Conservation (phyloP, 2,797 vertebrate species). For the Rhinichthys osculus region DNA sequence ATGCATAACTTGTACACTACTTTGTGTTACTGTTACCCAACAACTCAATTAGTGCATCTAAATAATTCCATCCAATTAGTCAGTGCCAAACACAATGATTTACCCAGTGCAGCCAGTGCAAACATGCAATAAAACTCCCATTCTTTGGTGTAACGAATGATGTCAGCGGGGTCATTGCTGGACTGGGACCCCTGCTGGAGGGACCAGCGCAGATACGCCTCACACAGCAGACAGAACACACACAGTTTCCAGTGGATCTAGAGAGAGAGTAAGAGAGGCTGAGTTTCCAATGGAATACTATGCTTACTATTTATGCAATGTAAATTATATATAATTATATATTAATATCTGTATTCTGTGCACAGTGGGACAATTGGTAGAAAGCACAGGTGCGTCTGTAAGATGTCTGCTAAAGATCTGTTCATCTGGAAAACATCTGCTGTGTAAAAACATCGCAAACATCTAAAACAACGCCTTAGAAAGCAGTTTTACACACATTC, state of each 20-base stretch:
- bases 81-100: conserved; percentile 1
- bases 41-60: background rate
- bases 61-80: background rate
- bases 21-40: background rate
- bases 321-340: too few relatives aligned
- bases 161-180: conserved; percentile 87
- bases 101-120: conserved; percentile 89
- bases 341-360: background rate
- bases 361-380: too few relatives aligned
- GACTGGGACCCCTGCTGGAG: conserved; percentile 86
- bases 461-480: too few relatives aligned
- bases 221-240: conserved; percentile 93
- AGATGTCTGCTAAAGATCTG: too few relatives aligned
- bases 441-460: too few relatives aligned
- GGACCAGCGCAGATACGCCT: conserved; percentile 95
- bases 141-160: conserved; percentile 96
- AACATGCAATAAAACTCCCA: conserved; percentile 98
- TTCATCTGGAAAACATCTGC: too few relatives aligned
- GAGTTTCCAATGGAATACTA: background rate
- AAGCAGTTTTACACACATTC: too few relatives aligned
- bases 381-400: too few relatives aligned
- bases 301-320: background rate
- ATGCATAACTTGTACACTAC: background rate
- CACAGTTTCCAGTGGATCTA: conserved; percentile 97
- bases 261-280: conserved; percentile 35